phyloP scores from a whole-genome alignment of 1,140 invertebrate genomes.

The Drosophila sp. region DNA sequence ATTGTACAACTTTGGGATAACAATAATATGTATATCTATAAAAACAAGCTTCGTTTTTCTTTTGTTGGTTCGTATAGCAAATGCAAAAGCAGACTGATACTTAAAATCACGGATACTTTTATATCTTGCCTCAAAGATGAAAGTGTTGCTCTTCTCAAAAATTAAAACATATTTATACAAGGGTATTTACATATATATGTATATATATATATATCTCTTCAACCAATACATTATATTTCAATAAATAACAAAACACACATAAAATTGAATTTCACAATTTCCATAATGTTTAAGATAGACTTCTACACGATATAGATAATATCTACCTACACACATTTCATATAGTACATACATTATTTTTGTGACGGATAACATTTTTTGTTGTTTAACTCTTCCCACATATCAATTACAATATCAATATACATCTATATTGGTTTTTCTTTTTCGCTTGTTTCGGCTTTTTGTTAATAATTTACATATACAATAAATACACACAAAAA shows the following conservation, averaged over 20 bases:
- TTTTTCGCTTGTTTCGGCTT: background rate
- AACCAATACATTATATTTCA: slow-evolving; percentile 13
- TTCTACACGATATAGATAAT: background rate
- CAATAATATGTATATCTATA: too few species aligned
- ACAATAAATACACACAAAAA: slow-evolving; percentile 34
- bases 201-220: slow-evolving; percentile 13
- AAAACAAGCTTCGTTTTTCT: too few species aligned
- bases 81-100: too few species aligned
- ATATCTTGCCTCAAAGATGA: too few species aligned
- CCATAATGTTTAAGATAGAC: slow-evolving; percentile 1
- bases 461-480: slow-evolving; percentile 65
- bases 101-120: too few species aligned
- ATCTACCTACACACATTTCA: background rate
- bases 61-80: too few species aligned
- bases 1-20: too few species aligned
- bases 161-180: too few species aligned
- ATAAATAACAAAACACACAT: slow-evolving; percentile 6
- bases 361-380: slow-evolving; percentile 10
- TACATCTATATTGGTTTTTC: background rate
- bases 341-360: background rate
- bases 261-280: slow-evolving; percentile 1
- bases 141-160: too few species aligned
- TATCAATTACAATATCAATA: slow-evolving; percentile 11
- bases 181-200: too few species aligned
- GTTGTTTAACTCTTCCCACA: background rate